Evolutionary conservation across 1,140 invertebrate species (phyloP), one percentile per base, ranked within the genome.

Genomic region (Popillia japonica): DNA sequence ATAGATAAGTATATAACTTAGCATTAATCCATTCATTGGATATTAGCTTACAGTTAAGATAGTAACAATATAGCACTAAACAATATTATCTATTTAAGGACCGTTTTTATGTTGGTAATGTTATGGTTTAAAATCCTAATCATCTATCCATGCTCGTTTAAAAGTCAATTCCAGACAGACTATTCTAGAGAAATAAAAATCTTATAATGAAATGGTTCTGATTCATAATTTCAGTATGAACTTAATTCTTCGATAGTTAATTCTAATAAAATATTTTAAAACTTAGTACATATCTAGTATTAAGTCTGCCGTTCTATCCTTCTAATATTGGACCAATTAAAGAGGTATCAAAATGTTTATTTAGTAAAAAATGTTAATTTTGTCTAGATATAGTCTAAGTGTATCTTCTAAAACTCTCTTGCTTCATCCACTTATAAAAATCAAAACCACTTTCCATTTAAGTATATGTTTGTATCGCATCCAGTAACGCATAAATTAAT

Each of bases 311-410:
- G 6, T 34, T 68, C 20, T 68, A 68, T 3, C 20, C 10, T 68
- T 68, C 20, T 68, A 68, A 68, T 7, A 68, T 68, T 68, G 61
- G 61, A 68, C 61, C 61, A 68, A 68, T 68, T 34, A 14, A 27
- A 68, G 22, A 22, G 20, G 61, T 68, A 68, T 68, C 48, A 55
- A 55, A 55, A 68, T 68, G 27, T 27, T 14, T 27, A 68, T 11
- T 68, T 27, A 1, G 22, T 68, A 27, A 68, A 27, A 68, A 68
- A 34, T 27, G 9, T 68, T 10, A 34, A 27, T 68, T 68, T 68
- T 20, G 61, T 68, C 27, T 68, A 23, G 61, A 68, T 68, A 34
- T 68, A 68, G 27, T 68, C 48, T 55, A 55, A 55, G 14, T 17
- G 6, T 17, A 55, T 55, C 48, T n/a, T 17, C 14, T 55, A 55